Conservation (phyloP, 2,888 invertebrate genomes). For the Epistrophe grossulariae region DNA sequence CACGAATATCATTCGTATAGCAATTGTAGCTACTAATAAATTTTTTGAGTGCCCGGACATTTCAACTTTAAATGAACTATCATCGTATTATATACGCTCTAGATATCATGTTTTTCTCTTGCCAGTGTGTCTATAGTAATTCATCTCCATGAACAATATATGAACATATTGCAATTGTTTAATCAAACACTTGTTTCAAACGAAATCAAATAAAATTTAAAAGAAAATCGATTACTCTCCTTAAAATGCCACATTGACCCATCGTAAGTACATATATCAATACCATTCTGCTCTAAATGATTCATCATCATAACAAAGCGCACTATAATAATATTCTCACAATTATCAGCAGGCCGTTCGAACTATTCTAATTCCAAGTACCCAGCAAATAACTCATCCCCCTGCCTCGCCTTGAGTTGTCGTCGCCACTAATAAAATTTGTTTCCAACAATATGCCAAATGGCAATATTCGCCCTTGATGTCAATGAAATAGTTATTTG, state of each 20-base stretch:
- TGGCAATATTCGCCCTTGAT: conserved; percentile 76
- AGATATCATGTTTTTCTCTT: no score
- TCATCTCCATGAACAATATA: neutral
- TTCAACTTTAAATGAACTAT: no score
- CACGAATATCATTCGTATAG: no score
- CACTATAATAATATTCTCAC: conserved; percentile 44
- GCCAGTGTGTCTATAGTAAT: neutral
- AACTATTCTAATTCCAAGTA: conserved; percentile 29
- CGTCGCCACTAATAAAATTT: neutral
- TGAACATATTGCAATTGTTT: neutral
- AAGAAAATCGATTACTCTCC: conserved; percentile 40
- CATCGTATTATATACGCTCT: no score
- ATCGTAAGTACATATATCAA: conserved; percentile 53
- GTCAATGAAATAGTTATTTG: conserved; percentile 71
- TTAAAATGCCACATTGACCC: conserved; percentile 56
- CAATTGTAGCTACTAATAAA: no score
- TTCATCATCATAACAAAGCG: conserved; percentile 31
- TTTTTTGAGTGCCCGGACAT: no score
- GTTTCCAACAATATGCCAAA: conserved; percentile 68
- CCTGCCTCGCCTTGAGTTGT: neutral
- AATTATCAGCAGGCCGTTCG: conserved; percentile 42
- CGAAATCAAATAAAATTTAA: conserved; percentile 8
- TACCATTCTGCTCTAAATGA: conserved; percentile 63
- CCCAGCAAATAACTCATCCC: conserved; percentile 10
- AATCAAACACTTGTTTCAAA: neutral